Evolutionary conservation across 2,113 vertebrate species (phyloP), one percentile per base, ranked within the genome.

Genomic region (Coregonus clupeaformis): DNA sequence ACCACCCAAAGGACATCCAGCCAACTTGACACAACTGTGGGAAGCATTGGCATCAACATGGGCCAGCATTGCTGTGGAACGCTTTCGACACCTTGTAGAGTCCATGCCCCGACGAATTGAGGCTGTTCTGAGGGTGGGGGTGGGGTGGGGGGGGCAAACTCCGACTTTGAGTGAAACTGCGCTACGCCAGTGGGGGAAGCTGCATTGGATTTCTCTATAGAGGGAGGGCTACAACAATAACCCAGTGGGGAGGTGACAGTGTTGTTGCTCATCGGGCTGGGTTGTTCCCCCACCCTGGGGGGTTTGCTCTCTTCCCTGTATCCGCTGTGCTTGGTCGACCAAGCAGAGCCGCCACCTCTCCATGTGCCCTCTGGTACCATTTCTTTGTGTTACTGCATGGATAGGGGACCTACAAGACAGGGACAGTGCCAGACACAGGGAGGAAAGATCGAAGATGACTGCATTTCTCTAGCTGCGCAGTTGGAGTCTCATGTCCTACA

Each of bases 241-340:
- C 16, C 13, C 5, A 18, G 49, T 52, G 4, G 32, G 66, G 66
- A 42, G 42, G 20, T 77, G 62, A 70, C 68, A 77, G 70, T 71
- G 71, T 42, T 76, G 82, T 47, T 74, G 72, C 77, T 80, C 85
- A 87, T 81, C 84, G 77, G 77, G 79, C 80, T 82, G 80, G 49
- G 55, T 72, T 78, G 72, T 68, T 64, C 66, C 32, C 12, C 45
- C 76, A 82, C 84, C 85, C 47, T 71, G 79, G 86, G 82, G 88
- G 87, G 87, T 84, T 84, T 88, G 87, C 78, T 84, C 80, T 81
- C 85, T 84, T 87, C 84, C 13, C 86, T 86, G 86, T 86, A 86
- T 80, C 27, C 6, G 75, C 82, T 80, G 65, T 82, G 86, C 83
- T 88, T 88, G 90, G 55, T 76, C 81, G 86, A 79, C 84, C 89